phyloP scores from a whole-genome alignment of 2,113 vertebrate genomes.

The Alouatta palliata region DNA sequence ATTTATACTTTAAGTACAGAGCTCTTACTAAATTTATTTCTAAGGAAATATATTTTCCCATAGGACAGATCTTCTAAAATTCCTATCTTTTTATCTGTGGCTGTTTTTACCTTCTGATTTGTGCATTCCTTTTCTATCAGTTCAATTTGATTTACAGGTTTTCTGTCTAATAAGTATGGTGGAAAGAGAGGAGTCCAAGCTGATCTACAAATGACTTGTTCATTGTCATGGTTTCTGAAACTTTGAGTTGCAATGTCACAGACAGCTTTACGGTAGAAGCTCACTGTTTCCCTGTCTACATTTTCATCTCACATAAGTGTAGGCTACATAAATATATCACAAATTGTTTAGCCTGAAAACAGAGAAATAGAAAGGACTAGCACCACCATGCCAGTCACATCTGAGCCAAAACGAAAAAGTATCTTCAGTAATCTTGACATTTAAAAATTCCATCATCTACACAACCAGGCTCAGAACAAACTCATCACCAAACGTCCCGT shows the following conservation, averaged over 20 bases:
- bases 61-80: background rate
- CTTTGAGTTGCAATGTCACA: background rate
- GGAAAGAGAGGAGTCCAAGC: background rate
- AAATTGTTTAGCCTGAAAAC: background rate
- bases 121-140: background rate
- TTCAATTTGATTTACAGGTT: background rate
- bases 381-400: background rate
- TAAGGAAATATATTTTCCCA: background rate
- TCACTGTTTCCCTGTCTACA: background rate
- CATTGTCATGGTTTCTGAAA: background rate
- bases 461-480: conserved; percentile 36
- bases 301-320: background rate
- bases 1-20: background rate
- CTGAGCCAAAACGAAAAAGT: background rate
- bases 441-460: conserved; percentile 10
- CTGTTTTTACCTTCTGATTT: background rate
- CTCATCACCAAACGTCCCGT: background rate
- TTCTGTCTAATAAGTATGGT: background rate
- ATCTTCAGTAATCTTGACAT: conserved; percentile 26
- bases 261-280: background rate
- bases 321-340: background rate
- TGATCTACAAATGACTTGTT: background rate
- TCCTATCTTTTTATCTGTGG: background rate
- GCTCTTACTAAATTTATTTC: background rate
- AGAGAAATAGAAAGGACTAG: background rate